phyloP scores from a whole-genome alignment of 2,888 invertebrate species.

The Caenorhabditis auriculariae region DNA sequence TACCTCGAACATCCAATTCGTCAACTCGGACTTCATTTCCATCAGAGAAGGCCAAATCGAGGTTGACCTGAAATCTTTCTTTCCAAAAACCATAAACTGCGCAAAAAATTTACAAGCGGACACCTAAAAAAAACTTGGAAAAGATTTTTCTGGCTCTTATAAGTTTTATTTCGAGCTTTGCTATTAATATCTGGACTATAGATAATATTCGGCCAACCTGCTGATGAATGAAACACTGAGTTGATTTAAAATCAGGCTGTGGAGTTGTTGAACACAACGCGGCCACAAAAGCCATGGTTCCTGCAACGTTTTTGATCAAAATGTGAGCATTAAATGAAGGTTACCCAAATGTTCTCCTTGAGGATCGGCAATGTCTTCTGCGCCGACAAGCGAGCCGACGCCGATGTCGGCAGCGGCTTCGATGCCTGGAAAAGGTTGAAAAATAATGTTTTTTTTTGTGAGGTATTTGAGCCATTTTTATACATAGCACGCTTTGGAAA shows the following conservation, averaged over 20 bases:
- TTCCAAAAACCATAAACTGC: not conserved
- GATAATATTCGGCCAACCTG: conserved; percentile 14
- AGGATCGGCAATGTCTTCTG: conserved; percentile 89
- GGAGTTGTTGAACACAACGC: conserved; percentile 70
- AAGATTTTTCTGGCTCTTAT: too few relatives aligned
- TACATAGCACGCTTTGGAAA: too few relatives aligned
- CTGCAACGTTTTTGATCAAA: conserved; percentile 17
- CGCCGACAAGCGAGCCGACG: conserved; percentile 84
- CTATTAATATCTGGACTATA: not conserved
- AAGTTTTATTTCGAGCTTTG: not conserved
- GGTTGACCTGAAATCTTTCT: conserved; percentile 38
- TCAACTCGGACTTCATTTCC: conserved; percentile 49
- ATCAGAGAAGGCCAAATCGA: conserved; percentile 54
- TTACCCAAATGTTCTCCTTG: conserved; percentile 88
- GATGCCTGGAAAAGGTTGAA: conserved; percentile 68
- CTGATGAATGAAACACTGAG: conserved; percentile 45
- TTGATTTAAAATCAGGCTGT: conserved; percentile 24
- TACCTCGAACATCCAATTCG: conserved; percentile 49
- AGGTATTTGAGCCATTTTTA: not conserved
- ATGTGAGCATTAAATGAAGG: not conserved
- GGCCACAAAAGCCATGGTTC: conserved; percentile 92
- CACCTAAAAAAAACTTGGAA: too few relatives aligned
- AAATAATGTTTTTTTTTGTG: too few relatives aligned
- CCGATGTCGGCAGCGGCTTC: conserved; percentile 74
- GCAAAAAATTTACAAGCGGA: conserved; percentile 26